Evolutionary conservation across 2,797 vertebrate species (phyloP).

Genomic region (Tarsius wallacei): DNA sequence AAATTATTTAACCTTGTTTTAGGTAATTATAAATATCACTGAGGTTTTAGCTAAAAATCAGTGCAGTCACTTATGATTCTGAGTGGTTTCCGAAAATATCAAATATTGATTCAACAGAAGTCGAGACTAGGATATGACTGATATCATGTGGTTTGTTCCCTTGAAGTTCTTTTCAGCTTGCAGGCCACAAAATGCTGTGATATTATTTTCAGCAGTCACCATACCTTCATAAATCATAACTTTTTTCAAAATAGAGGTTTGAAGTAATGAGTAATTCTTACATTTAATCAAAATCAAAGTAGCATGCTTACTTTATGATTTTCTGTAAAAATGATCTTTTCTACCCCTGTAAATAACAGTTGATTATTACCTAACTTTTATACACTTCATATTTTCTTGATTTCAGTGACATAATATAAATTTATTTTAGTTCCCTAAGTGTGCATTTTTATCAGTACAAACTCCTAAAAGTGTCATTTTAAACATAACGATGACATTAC

Average conservation of each 20-base stretch:
- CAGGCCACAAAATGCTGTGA: background rate
- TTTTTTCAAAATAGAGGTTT: background rate
- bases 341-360: constrained; percentile 30
- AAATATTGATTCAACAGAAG: background rate
- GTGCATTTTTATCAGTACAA: constrained; percentile 50
- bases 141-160: background rate
- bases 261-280: background rate
- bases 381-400: constrained; percentile 62
- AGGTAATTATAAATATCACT: background rate
- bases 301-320: background rate
- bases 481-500: constrained; percentile 73
- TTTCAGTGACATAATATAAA: constrained; percentile 59
- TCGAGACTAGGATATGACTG: background rate
- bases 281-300: constrained; percentile 64
- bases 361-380: constrained; percentile 58
- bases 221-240: background rate
- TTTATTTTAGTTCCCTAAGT: constrained; percentile 54
- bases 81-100: constrained; percentile 40
- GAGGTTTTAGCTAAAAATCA: background rate
- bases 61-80: background rate
- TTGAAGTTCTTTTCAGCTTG: background rate
- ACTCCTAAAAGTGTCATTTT: constrained; percentile 70
- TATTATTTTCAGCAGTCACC: background rate
- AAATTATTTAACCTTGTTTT: background rate
- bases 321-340: constrained; percentile 43